Conservation (phyloP, 1,140 invertebrate species). For the Samia ricini region DNA sequence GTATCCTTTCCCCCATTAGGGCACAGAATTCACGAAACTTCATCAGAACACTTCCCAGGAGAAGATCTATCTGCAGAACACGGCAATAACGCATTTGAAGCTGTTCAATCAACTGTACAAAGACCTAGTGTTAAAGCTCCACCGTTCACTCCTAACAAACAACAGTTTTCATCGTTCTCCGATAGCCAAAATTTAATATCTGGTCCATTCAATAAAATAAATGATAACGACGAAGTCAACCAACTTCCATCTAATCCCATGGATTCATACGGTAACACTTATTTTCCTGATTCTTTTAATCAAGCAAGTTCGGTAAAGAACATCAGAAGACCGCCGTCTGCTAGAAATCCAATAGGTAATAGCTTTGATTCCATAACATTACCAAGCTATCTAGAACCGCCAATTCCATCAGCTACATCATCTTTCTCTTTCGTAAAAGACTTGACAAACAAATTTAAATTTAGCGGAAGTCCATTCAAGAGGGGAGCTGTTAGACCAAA, state of each 20-base stretch:
- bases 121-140: constrained; percentile 50
- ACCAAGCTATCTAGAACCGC: constrained; percentile 72
- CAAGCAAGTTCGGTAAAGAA: constrained; percentile 64
- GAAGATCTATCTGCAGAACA: constrained; percentile 69
- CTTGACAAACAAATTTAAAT: constrained; percentile 48
- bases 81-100: constrained; percentile 66
- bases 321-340: constrained; percentile 53
- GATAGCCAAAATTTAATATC: constrained; percentile 63
- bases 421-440: constrained; percentile 57
- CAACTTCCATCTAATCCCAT: constrained; percentile 39
- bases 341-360: constrained; percentile 40
- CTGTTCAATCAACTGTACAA: constrained; percentile 57
- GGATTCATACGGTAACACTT: constrained; percentile 67
- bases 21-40: constrained; percentile 61
- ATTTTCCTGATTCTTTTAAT: constrained; percentile 63
- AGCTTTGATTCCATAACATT: constrained; percentile 50
- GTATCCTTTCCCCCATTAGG: constrained; percentile 80
- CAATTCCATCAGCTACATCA: constrained; percentile 54
- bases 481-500: constrained; percentile 53
- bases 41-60: constrained; percentile 70
- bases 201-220: constrained; percentile 49
- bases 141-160: constrained; percentile 50
- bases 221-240: constrained; percentile 43
- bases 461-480: constrained; percentile 50
- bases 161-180: constrained; percentile 47